phyloP scores from a whole-genome alignment of 1,140 invertebrate species.

The Drosophila chauvacae region DNA sequence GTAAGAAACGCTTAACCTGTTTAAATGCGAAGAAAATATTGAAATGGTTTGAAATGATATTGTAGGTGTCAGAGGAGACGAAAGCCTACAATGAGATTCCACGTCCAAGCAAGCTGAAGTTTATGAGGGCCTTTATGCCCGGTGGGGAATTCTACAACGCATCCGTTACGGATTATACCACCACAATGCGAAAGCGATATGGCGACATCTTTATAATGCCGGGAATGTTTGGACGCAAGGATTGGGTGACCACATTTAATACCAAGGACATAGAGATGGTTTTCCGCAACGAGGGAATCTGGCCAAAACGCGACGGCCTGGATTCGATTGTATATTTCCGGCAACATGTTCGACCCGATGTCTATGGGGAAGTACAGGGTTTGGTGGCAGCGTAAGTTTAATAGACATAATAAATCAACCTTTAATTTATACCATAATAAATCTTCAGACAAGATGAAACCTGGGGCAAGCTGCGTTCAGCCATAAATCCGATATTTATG shows the following conservation, averaged over 20 bases:
- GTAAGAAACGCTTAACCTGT: not conserved
- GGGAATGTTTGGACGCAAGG: conserved; percentile 65
- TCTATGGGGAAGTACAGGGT: conserved; percentile 38
- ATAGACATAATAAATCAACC: too few species aligned
- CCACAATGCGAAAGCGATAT: conserved; percentile 49
- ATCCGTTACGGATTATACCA: conserved; percentile 46
- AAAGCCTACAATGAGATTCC: conserved; percentile 46
- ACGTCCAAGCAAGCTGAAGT: conserved; percentile 42
- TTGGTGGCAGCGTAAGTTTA: conserved; percentile 53
- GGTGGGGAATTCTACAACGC: conserved; percentile 55
- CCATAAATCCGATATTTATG: conserved; percentile 72
- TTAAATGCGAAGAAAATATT: not conserved
- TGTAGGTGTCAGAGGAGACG: conserved; percentile 2
- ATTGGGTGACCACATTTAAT: conserved; percentile 54
- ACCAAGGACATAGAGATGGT: conserved; percentile 68
- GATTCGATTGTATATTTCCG: conserved; percentile 65
- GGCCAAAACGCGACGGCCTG: conserved; percentile 66
- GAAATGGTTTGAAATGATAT: too few species aligned
- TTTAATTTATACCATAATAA: not conserved
- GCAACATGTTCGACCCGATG: conserved; percentile 40
- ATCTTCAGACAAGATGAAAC: conserved; percentile 41
- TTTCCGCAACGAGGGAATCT: conserved; percentile 74
- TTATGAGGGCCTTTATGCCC: conserved; percentile 61
- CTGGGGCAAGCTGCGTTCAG: conserved; percentile 58
- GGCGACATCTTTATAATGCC: conserved; percentile 68